Evolutionary conservation across 2,797 vertebrate species (phyloP).

Genomic region (Cebuella pygmaea): DNA sequence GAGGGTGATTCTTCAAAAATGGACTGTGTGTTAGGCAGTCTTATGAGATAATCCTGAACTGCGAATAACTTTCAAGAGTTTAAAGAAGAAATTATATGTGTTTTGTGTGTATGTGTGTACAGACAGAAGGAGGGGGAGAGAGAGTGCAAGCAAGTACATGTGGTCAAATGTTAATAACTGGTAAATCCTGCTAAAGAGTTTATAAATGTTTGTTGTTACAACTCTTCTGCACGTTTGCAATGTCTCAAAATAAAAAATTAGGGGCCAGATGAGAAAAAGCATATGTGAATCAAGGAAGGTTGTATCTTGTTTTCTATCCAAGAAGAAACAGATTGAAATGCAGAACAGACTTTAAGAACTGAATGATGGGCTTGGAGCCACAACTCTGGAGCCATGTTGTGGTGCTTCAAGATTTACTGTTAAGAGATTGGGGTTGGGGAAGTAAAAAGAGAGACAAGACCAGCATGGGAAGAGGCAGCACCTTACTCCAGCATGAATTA

Average conservation of each 20-base stretch:
- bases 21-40: neutral
- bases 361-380: neutral
- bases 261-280: neutral
- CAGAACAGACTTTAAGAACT: neutral
- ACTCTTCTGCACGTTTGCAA: neutral
- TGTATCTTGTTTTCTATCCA: neutral
- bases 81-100: neutral
- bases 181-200: neutral
- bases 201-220: neutral
- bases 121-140: neutral
- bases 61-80: neutral
- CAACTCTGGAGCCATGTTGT: neutral
- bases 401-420: neutral
- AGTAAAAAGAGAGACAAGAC: neutral
- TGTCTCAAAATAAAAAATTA: neutral
- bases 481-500: neutral
- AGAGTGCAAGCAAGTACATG: neutral
- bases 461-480: accelerated
- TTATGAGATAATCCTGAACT: neutral
- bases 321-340: neutral
- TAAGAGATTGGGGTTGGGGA: neutral
- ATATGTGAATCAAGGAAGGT: neutral
- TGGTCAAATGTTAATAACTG: neutral
- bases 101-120: neutral
- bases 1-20: neutral